Base-by-base conservation (phyloP, 2,888 invertebrate species). In the Elmis aenea region DNA sequence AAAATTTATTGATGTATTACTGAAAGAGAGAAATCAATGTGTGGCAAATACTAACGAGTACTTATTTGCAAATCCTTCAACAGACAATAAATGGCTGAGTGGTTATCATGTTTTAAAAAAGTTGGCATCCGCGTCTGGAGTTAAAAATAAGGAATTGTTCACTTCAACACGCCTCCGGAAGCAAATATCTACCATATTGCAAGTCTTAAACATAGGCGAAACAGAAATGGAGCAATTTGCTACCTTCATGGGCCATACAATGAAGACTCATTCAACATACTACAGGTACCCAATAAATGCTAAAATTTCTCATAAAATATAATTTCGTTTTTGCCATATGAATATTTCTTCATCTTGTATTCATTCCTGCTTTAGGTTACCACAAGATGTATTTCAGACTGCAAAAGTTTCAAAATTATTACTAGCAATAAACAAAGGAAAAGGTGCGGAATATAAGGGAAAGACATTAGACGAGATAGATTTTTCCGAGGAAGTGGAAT, bases 241-340 rank as follows among this genome's bases (percentile, higher is more conserved):
- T 2, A 44, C 20, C 9, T 52, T 55, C 26, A 53, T 53, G 53
- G 53, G 51, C 2, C 52, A 55, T 27, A 53, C 55, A 10, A 46
- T 41, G 33, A 48, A 49, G 38, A 51, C 50, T 9, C 52, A 52
- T 33, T 44, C 42, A 34, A 23, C 31, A 26, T 51, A 38, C 26
- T 50, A 52, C 15, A 40, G 42, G 46, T 44, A 44, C 10, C 35
- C 33, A 21, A 12, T 26, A 6, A 2, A 13, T 14, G n/a, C n/a
- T 16, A 18, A 5, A 28, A 14, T 21, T 13, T 13, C n/a, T n/a
- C n/a, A n/a, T n/a, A n/a, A n/a, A n/a, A n/a, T n/a, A n/a, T n/a
- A n/a, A 14, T 16, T 35, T 18, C 13, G 6, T n/a, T 11, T 21
- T 21, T 24, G n/a, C 23, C 21, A 23, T 22, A 31, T 14, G 8